Conservation (phyloP, 2,888 invertebrate genomes). For the Agrilus mali region DNA sequence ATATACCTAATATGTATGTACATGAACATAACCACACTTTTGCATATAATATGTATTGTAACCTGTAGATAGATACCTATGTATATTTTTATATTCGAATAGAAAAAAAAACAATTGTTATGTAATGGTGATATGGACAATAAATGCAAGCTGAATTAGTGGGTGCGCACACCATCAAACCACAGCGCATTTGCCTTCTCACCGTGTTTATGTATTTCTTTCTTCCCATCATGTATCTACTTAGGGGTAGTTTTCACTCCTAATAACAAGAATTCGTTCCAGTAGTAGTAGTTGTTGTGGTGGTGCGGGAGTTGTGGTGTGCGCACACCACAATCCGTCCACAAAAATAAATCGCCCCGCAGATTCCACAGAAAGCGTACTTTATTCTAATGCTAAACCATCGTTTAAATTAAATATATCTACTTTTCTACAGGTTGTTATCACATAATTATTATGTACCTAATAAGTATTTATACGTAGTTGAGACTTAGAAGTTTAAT, state of each 20-base stretch:
- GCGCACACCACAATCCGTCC: conserved; percentile 1
- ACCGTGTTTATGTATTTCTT: not conserved
- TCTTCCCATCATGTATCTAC: not conserved
- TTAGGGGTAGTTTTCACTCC: too few relatives aligned
- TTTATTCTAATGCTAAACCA: too few relatives aligned
- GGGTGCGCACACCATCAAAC: conserved; percentile 35
- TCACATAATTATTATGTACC: too few relatives aligned
- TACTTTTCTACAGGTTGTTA: too few relatives aligned
- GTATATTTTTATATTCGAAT: conserved; percentile 1
- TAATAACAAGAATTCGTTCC: not conserved
- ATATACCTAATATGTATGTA: too few relatives aligned
- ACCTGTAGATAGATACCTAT: too few relatives aligned
- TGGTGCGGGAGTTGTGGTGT: too few relatives aligned
- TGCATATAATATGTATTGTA: too few relatives aligned
- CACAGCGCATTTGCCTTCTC: conserved; percentile 11
- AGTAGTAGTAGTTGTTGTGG: too few relatives aligned
- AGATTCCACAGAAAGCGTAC: conserved; percentile 4
- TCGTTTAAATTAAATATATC: too few relatives aligned
- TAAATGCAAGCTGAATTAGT: conserved; percentile 23
- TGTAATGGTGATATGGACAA: conserved; percentile 8
- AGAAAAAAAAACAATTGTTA: conserved; percentile 10
- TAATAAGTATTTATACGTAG: too few relatives aligned
- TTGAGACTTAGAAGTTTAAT: not conserved
- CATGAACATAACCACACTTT: too few relatives aligned
- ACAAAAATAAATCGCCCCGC: conserved; percentile 9